Percentiles rank a stretch among this genome's conserved stretches.
Evolutionary conservation across 1,140 invertebrate species (phyloP).

Genomic region (Prorops nasuta): DNA sequence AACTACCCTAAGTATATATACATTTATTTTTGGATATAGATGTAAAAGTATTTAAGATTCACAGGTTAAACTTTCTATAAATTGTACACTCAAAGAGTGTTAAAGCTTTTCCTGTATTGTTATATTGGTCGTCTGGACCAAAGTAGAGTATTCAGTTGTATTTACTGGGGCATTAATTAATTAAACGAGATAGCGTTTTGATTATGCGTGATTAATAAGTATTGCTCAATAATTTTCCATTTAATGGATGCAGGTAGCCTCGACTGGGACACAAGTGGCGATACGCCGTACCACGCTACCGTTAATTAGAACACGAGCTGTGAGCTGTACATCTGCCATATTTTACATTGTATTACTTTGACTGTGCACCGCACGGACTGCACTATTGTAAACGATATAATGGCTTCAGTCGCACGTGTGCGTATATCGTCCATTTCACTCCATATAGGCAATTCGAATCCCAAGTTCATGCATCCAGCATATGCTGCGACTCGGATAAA

Average conservation of each 20-base stretch:
- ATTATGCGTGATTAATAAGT: constrained; percentile 32
- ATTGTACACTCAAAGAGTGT: too few relatives aligned
- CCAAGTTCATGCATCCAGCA: too few relatives aligned
- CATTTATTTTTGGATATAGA: too few relatives aligned
- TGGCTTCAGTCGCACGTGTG: background rate
- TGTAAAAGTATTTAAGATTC: too few relatives aligned
- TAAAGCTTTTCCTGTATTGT: too few relatives aligned
- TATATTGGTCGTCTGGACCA: too few relatives aligned
- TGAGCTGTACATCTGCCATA: constrained; percentile 16
- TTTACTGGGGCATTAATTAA: constrained; percentile 19
- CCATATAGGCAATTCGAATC: constrained; percentile 12
- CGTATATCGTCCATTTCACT: constrained; percentile 7
- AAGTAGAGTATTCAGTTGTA: too few relatives aligned
- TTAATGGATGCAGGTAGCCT: constrained; percentile 14
- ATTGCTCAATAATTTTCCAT: constrained; percentile 32
- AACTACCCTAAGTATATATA: too few relatives aligned
- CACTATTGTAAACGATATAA: background rate
- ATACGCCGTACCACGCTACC: too few relatives aligned
- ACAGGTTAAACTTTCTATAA: too few relatives aligned
- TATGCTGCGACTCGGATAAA: too few relatives aligned
- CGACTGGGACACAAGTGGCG: constrained; percentile 19
- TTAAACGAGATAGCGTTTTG: constrained; percentile 19
- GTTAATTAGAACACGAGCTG: constrained; percentile 28
- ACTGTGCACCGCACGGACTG: constrained; percentile 3
- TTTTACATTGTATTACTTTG: constrained; percentile 31